Percentiles rank a stretch among this genome's conserved stretches.
phyloP scores from a whole-genome alignment of 2,888 invertebrate species.

The Bellardia pandia region DNA sequence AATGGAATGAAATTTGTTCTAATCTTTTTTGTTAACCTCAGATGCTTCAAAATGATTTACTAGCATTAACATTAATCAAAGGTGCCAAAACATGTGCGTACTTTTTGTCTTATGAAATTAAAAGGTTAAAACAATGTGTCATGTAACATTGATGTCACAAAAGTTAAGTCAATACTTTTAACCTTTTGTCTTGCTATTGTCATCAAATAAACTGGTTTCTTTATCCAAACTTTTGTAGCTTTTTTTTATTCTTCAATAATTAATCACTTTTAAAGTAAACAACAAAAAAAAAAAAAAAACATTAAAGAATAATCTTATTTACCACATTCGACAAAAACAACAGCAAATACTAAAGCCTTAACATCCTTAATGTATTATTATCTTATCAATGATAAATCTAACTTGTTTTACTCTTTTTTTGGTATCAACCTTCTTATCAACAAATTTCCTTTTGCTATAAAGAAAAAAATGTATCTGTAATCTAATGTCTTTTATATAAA shows the following conservation, averaged over 20 bases:
- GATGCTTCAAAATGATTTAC: background rate
- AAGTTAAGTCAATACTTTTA: background rate
- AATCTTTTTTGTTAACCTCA: background rate
- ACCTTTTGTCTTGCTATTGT: background rate
- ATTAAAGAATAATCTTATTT: slow-evolving; percentile 53
- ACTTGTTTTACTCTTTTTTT: background rate
- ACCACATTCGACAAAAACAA: slow-evolving; percentile 26
- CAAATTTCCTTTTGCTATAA: background rate
- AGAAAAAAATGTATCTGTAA: slow-evolving; percentile 7
- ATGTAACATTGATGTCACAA: background rate
- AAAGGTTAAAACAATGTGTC: background rate
- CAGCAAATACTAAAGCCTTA: background rate
- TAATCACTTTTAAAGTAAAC: slow-evolving; percentile 57
- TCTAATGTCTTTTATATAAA: slow-evolving; percentile 9
- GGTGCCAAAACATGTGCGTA: background rate
- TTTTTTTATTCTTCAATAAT: slow-evolving; percentile 25
- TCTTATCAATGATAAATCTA: slow-evolving; percentile 52
- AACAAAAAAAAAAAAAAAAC: background rate
- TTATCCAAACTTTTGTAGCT: background rate
- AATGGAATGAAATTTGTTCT: background rate
- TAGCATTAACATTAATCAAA: background rate
- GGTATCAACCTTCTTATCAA: background rate
- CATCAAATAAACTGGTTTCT: background rate
- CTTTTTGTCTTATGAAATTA: background rate
- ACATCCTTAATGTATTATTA: slow-evolving; percentile 4